These are phyloP conservation scores for Tringa solitaria DNA, from an alignment of 2,113 vertebrate genomes.

Conservation along the genomic window DNA sequence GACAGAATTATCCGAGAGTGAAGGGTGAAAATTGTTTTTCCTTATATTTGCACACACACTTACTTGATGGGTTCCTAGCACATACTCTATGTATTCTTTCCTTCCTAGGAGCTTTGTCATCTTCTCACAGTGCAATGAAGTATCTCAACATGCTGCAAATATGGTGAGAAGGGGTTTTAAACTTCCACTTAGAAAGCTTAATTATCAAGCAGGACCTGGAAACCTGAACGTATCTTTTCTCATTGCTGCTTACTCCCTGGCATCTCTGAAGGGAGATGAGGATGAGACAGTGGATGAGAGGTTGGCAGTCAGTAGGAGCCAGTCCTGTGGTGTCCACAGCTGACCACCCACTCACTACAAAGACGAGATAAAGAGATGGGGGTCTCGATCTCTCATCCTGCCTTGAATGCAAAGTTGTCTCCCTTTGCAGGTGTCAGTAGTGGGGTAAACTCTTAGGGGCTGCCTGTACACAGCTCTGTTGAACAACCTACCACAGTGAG, in stretches of 20 bases:
- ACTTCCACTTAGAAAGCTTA: neutral
- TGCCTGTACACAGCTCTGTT: neutral
- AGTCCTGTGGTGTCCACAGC: neutral
- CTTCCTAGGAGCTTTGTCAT: neutral
- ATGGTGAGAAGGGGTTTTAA: neutral
- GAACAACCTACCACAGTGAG: neutral
- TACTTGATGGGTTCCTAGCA: neutral
- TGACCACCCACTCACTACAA: neutral
- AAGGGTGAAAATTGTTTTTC: neutral
- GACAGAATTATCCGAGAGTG: neutral
- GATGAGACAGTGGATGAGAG: neutral
- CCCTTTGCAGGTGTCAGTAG: neutral
- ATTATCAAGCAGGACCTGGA: neutral
- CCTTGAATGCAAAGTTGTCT: neutral
- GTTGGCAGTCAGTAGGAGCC: neutral
- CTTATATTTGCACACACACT: neutral
- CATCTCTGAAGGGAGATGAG: neutral
- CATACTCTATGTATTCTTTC: neutral
- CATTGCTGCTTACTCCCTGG: neutral
- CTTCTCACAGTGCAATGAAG: neutral
- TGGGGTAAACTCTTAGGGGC: neutral
- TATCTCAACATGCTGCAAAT: neutral
- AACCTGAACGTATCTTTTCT: neutral
- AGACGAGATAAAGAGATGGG: neutral
- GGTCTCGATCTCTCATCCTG: neutral